Base-by-base conservation (phyloP, 2,888 invertebrate species). In the Phortica magna region DNA sequence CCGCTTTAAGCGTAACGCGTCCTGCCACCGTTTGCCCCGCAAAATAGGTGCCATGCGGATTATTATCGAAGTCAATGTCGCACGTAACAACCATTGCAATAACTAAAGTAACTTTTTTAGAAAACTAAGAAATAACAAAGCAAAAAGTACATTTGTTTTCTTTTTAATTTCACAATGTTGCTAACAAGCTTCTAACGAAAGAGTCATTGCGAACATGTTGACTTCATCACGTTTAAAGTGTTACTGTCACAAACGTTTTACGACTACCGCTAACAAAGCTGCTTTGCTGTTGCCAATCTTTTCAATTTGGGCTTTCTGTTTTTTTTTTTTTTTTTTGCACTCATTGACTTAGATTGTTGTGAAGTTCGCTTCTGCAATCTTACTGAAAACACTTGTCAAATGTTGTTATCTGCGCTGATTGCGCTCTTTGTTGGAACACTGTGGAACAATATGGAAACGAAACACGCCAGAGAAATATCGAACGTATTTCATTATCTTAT, bases 21-120 rank as follows among this genome's bases (percentile, higher is more conserved):
- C 89, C 89, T 1, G 83, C 82, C 17, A 92, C 76, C 2, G 85
- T 78, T 81, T 91, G 91, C 0, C 91, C 92, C 48, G 89, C 87
- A 79, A 87, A 91, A 76, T 84, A 92, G 22, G 87, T 84, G 3
- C 89, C 89, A 73, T 81, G 76, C 2, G 88, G 81, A 84, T 90
- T 91, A 41, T 90, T 85, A 42, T 87, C 85, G 68, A 91, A 91
- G 7, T 83, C 77, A 61, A 92, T 89, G 77, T 89, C 87, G 75
- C 90, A 90, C 42, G 71, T 80, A 4, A 90, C 83, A 71, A 85
- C 87, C 87, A 88, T 90, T 76, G 53, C 79, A 41, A 39, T 17
- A 1, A 22, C 19, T 31, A 22, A 12, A 22, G 7, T 61, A 17
- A 61, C 22, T 61, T 31, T 31, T 31, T 31, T 31, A 1, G 31